phyloP scores from a whole-genome alignment of 2,797 vertebrate genomes.

The Cyprinella venusta region DNA sequence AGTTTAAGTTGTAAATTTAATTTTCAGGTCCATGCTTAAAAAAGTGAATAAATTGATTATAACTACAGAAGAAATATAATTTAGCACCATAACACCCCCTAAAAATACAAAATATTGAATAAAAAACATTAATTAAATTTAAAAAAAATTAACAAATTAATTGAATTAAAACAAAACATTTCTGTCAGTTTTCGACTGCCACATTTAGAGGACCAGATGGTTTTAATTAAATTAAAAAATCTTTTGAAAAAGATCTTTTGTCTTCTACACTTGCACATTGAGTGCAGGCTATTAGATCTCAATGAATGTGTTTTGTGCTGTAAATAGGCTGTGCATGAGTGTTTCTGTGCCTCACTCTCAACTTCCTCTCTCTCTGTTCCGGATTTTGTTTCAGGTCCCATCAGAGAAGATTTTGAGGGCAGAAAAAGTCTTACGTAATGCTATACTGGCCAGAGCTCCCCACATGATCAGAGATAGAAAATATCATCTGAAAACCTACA shows the following conservation, averaged over 20 bases:
- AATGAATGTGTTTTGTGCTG: conserved; percentile 15
- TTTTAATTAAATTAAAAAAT: conserved; percentile 68
- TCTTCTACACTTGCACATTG: background rate
- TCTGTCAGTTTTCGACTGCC: too few relatives aligned
- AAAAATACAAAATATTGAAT: too few relatives aligned
- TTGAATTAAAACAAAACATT: too few relatives aligned
- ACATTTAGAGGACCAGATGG: too few relatives aligned
- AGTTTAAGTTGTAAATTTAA: too few relatives aligned
- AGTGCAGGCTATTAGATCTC: conserved; percentile 55
- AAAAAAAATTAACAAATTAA: too few relatives aligned
- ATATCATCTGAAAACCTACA: conserved; percentile 98
- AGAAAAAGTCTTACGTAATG: conserved; percentile 91
- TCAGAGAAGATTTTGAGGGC: conserved; percentile 95
- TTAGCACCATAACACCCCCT: too few relatives aligned
- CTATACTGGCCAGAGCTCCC: conserved; percentile 92
- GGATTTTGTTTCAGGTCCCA: conserved; percentile 80
- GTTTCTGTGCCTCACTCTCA: conserved; percentile 5
- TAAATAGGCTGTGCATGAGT: conserved; percentile 30
- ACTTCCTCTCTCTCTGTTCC: background rate
- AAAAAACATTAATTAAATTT: too few relatives aligned
- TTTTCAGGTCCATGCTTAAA: too few relatives aligned
- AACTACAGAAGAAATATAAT: too few relatives aligned
- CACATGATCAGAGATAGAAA: conserved; percentile 99
- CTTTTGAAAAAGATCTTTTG: conserved; percentile 55
- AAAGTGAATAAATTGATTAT: too few relatives aligned